Percentiles rank a stretch among this genome's conserved stretches.
These are phyloP conservation scores for Callaeas wilsoni DNA, from an alignment of 2,113 vertebrate genomes.

Conservation along the genomic window DNA sequence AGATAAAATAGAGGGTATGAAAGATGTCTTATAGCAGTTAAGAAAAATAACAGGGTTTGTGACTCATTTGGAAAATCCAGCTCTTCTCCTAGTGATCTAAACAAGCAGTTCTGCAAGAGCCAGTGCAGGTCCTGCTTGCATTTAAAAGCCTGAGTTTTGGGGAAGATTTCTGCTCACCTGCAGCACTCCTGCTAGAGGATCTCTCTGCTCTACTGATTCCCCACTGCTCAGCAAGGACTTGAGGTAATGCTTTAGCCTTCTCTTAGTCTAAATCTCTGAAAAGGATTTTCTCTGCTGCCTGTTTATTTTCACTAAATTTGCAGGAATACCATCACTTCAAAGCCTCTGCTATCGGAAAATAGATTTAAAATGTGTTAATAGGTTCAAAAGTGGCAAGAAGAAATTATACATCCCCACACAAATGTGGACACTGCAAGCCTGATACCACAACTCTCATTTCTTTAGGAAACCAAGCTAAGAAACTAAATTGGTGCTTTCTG, in stretches of 20 bases:
- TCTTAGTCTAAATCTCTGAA: neutral
- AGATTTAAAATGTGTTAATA: neutral
- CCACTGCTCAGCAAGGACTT: neutral
- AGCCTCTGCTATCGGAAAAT: neutral
- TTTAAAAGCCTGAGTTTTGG: neutral
- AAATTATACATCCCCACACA: neutral
- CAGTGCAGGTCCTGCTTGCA: neutral
- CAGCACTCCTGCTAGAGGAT: neutral
- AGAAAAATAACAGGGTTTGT: neutral
- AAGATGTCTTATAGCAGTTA: neutral
- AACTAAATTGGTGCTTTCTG: neutral
- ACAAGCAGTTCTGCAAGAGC: neutral
- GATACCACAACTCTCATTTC: neutral
- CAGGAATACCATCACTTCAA: neutral
- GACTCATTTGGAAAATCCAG: neutral
- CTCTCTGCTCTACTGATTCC: neutral
- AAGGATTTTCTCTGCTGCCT: neutral
- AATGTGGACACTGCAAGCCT: neutral
- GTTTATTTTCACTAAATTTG: neutral
- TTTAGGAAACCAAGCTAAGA: neutral
- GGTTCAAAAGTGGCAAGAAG: neutral
- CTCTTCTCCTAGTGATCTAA: neutral
- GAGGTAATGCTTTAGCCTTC: neutral
- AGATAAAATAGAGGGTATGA: neutral
- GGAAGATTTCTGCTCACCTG: neutral